Conservation (phyloP, 2,113 vertebrate genomes). For the Ifrita kowaldi region DNA sequence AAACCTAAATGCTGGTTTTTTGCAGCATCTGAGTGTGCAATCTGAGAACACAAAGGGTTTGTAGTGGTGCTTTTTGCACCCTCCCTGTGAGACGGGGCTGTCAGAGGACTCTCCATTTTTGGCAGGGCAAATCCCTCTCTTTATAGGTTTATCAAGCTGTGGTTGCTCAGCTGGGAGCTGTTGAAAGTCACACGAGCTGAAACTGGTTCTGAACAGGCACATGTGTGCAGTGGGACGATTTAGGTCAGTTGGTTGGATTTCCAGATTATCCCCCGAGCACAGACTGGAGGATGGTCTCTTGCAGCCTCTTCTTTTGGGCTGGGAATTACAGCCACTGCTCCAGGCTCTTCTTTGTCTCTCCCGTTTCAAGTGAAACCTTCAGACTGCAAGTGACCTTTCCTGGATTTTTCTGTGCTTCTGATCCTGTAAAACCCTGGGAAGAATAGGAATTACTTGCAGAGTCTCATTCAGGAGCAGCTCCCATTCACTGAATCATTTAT, state of each 20-base stretch:
- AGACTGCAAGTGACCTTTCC: not conserved
- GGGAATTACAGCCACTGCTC: not conserved
- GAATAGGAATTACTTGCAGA: constrained; percentile 8
- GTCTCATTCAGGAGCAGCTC: not conserved
- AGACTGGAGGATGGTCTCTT: not conserved
- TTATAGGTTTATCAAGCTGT: constrained; percentile 11
- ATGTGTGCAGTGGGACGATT: not conserved
- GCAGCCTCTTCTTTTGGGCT: not conserved
- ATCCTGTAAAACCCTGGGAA: not conserved
- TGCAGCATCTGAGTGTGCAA: not conserved
- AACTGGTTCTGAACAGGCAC: not conserved
- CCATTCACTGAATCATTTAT: not conserved
- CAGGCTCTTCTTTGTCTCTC: not conserved
- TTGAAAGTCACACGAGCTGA: not conserved
- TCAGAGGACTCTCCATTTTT: not conserved
- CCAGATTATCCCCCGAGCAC: not conserved
- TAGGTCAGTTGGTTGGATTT: constrained; percentile 16
- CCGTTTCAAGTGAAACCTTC: not conserved
- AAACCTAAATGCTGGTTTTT: not conserved
- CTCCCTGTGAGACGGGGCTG: not conserved
- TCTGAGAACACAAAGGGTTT: not conserved
- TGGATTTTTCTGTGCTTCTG: not conserved
- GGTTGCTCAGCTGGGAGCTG: constrained; percentile 38
- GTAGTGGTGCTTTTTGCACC: not conserved
- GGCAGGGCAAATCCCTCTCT: constrained; percentile 3